Evolutionary conservation across 1,140 invertebrate genomes (phyloP).

Genomic region (Plutomurus gul): DNA sequence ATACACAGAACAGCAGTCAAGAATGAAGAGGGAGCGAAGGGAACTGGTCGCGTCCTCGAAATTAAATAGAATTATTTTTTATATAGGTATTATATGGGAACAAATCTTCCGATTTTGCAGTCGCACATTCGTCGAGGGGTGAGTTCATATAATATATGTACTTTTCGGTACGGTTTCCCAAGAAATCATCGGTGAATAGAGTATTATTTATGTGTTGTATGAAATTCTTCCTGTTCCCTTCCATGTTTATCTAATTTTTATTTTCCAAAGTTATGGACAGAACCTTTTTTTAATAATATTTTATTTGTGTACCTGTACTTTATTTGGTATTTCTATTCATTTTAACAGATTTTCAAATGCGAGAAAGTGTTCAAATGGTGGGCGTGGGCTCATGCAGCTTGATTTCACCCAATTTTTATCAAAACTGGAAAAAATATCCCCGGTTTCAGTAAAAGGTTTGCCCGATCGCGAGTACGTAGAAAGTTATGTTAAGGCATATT

Average conservation of each 20-base stretch:
- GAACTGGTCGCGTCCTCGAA: too few relatives aligned
- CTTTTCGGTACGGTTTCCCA: too few relatives aligned
- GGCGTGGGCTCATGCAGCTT: constrained; percentile 94
- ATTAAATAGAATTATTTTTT: too few relatives aligned
- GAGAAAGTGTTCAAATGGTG: constrained; percentile 94
- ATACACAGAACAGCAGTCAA: too few relatives aligned
- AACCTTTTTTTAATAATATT: too few relatives aligned
- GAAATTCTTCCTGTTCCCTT: too few relatives aligned
- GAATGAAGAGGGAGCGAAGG: too few relatives aligned
- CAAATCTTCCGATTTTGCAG: constrained; percentile 81
- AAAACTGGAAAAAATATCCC: constrained; percentile 85
- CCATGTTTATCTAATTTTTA: too few relatives aligned
- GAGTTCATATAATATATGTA: too few relatives aligned
- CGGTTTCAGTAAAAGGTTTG: constrained; percentile 70
- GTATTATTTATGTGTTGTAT: too few relatives aligned
- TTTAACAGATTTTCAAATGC: constrained; percentile 77
- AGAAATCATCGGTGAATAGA: too few relatives aligned
- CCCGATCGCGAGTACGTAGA: constrained; percentile 91
- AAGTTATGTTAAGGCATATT: constrained; percentile 77
- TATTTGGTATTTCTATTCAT: constrained; percentile 22
- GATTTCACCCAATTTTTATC: constrained; percentile 94
- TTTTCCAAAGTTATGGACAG: too few relatives aligned
- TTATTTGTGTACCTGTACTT: neutral
- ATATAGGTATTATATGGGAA: constrained; percentile 84
- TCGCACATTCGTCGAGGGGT: constrained; percentile 90